A percentile compares a stretch with the other conserved stretches of the same genome.
Evolutionary conservation across 2,888 invertebrate species (phyloP).

Genomic region (Dryococelus australis): DNA sequence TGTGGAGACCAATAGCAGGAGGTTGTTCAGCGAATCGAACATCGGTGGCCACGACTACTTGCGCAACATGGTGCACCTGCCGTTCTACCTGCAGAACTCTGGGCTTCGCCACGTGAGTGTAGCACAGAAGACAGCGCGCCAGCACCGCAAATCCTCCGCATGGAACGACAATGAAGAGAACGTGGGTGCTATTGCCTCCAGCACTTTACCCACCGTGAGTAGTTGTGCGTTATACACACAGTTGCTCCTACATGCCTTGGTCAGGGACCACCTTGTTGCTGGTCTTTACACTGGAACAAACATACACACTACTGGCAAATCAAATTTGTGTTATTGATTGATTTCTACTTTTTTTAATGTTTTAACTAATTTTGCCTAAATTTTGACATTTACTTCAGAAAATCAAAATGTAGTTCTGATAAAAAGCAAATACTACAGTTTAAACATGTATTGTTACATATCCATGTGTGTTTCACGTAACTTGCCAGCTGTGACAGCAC

Average conservation of each 20-base stretch:
- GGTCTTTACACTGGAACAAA: too few relatives aligned
- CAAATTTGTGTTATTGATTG: too few relatives aligned
- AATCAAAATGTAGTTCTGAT: too few relatives aligned
- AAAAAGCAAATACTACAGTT: too few relatives aligned
- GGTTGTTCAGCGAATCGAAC: constrained; percentile 87
- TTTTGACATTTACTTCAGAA: too few relatives aligned
- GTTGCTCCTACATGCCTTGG: too few relatives aligned
- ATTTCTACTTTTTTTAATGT: too few relatives aligned
- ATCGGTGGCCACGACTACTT: constrained; percentile 95
- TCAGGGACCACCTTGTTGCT: neutral
- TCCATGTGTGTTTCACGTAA: too few relatives aligned
- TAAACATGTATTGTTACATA: too few relatives aligned
- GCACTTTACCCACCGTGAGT: constrained; percentile 61
- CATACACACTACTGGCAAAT: too few relatives aligned
- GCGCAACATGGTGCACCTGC: constrained; percentile 95
- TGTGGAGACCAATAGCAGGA: constrained; percentile 86
- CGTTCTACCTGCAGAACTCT: constrained; percentile 97
- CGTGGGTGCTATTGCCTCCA: constrained; percentile 57
- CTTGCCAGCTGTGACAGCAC: too few relatives aligned
- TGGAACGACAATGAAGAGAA: constrained; percentile 66
- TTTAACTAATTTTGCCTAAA: too few relatives aligned
- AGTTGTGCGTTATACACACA: neutral
- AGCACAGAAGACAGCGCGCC: constrained; percentile 80
- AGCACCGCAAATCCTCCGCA: constrained; percentile 59
- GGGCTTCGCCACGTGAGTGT: constrained; percentile 88